Evolutionary conservation across 1,140 invertebrate species (phyloP).

Genomic region (Macrocentrus cingulum): DNA sequence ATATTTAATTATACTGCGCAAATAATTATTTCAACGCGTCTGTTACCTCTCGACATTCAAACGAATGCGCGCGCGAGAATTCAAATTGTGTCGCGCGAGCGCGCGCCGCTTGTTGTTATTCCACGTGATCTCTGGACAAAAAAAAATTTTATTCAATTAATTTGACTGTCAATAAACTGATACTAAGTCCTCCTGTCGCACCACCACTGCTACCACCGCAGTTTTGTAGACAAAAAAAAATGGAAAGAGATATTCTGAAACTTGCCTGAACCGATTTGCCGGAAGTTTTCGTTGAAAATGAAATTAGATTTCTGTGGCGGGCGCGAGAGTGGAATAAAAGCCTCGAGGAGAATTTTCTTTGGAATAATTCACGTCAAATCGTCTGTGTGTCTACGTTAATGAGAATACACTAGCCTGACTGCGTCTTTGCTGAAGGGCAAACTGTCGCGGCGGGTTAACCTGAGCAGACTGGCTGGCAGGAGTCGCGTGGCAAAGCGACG

Average conservation of each 20-base stretch:
- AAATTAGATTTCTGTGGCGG: background rate
- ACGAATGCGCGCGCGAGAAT: constrained; percentile 9
- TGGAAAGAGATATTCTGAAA: background rate
- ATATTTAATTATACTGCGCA: too few relatives aligned
- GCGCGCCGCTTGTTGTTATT: too few relatives aligned
- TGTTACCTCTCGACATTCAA: background rate
- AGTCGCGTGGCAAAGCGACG: constrained; percentile 41
- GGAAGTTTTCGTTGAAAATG: background rate
- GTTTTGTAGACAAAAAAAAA: background rate
- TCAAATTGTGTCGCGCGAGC: constrained; percentile 1
- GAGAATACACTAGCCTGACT: background rate
- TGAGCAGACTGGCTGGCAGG: constrained; percentile 46
- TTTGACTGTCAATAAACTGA: too few relatives aligned
- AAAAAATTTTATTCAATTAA: background rate
- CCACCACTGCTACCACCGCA: too few relatives aligned
- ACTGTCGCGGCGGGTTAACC: constrained; percentile 10
- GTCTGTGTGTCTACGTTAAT: background rate
- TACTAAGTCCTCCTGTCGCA: too few relatives aligned
- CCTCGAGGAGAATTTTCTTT: background rate
- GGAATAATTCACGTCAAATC: background rate
- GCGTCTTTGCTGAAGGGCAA: constrained; percentile 2
- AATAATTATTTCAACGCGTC: too few relatives aligned
- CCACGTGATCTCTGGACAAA: background rate
- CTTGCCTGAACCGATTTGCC: background rate
- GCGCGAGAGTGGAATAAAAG: background rate